phyloP scores from a whole-genome alignment of 30 jellyfish, hydroid and myxozoan genomes.

The Sanderia malayensis region DNA sequence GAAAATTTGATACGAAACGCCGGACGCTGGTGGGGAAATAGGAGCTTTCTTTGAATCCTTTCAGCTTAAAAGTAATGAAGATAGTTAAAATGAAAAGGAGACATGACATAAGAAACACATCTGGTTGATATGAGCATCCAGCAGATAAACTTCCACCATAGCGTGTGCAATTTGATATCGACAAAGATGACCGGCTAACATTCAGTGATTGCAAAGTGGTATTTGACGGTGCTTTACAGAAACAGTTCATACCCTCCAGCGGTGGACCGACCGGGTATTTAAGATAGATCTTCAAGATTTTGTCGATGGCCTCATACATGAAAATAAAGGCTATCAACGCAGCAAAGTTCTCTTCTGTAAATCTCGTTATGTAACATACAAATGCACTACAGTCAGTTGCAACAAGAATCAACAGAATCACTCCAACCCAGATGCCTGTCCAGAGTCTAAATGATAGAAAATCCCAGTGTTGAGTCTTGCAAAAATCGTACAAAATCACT shows the following conservation, averaged over 20 bases:
- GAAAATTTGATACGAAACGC: slow-evolving; percentile 64
- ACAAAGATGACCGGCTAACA: slow-evolving; percentile 23
- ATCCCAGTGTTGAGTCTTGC: slow-evolving; percentile 57
- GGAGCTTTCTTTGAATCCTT: slow-evolving; percentile 45
- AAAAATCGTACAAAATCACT: slow-evolving; percentile 50
- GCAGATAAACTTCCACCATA: slow-evolving; percentile 22
- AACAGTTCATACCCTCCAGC: slow-evolving; percentile 40
- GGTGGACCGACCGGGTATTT: slow-evolving; percentile 61
- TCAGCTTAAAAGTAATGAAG: slow-evolving; percentile 45
- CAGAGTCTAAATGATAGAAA: slow-evolving; percentile 79
- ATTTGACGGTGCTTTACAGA: slow-evolving; percentile 43
- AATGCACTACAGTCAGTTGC: slow-evolving; percentile 69
- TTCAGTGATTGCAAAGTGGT: slow-evolving; percentile 17
- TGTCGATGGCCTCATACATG: slow-evolving; percentile 68
- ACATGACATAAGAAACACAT: slow-evolving; percentile 55
- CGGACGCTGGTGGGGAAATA: slow-evolving; percentile 53
- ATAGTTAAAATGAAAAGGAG: slow-evolving; percentile 43
- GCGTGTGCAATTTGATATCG: slow-evolving; percentile 38
- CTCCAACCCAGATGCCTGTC: slow-evolving; percentile 87
- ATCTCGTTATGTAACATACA: slow-evolving; percentile 80
- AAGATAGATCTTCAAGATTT: slow-evolving; percentile 35
- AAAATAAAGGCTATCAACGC: slow-evolving; percentile 63
- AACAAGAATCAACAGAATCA: slow-evolving; percentile 53
- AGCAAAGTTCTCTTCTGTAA: slow-evolving; percentile 79
- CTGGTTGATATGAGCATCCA: slow-evolving; percentile 49